Conservation (phyloP, 2,797 vertebrate genomes). For the Sebastiscus tertius region DNA sequence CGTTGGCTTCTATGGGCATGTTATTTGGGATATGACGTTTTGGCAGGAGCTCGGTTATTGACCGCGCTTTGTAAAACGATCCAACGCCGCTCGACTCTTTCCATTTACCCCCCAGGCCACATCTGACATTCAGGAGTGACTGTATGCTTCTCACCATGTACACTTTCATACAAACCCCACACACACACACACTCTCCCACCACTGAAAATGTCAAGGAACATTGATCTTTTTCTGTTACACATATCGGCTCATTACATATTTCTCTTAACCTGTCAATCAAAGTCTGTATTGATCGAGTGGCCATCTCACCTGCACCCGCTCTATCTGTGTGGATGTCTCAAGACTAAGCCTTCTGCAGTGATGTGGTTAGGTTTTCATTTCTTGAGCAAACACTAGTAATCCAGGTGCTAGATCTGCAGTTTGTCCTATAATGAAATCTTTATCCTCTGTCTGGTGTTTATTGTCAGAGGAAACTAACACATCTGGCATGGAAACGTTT, state of each 20-base stretch:
- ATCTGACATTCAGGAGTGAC: constrained; percentile 74
- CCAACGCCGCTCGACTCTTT: constrained; percentile 47
- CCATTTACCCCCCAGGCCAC: constrained; percentile 55
- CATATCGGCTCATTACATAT: constrained; percentile 32
- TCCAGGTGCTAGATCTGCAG: constrained; percentile 30
- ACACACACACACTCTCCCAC: neutral
- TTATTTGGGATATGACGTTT: constrained; percentile 57
- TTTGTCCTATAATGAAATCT: constrained; percentile 56
- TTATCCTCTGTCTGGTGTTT: constrained; percentile 28
- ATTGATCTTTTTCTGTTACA: constrained; percentile 51
- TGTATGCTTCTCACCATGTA: constrained; percentile 14
- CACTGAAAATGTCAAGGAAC: constrained; percentile 66
- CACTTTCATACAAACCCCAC: constrained; percentile 3
- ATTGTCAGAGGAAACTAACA: constrained; percentile 17
- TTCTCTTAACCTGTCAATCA: constrained; percentile 61
- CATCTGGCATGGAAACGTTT: constrained; percentile 1
- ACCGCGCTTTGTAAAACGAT: constrained; percentile 63
- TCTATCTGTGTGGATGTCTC: constrained; percentile 31
- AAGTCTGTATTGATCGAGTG: constrained; percentile 56
- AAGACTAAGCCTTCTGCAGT: constrained; percentile 41
- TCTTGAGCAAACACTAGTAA: constrained; percentile 63
- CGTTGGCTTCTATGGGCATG: constrained; percentile 17
- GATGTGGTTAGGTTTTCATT: constrained; percentile 57
- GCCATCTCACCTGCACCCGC: constrained; percentile 19
- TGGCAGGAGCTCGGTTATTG: constrained; percentile 62